Percentiles rank a stretch among this genome's conserved stretches.
phyloP scores from a whole-genome alignment of 35 echinoderm and acorn worm genomes.

The Apostichopus californicus region DNA sequence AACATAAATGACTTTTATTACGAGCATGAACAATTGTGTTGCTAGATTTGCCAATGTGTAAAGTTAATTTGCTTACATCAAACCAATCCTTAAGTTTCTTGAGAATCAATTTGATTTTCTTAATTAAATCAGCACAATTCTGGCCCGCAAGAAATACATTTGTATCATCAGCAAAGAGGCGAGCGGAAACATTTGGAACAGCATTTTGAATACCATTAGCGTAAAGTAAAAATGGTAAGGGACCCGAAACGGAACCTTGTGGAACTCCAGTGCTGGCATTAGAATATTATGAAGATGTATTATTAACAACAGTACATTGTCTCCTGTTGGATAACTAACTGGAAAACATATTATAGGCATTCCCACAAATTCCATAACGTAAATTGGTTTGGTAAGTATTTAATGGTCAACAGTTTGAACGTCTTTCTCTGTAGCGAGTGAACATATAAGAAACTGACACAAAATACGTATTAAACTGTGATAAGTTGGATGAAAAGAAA shows the following conservation, averaged over 20 bases:
- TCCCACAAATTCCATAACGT: background rate
- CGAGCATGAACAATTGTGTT: background rate
- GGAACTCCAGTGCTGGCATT: constrained; percentile 17
- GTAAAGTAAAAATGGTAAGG: constrained; percentile 6
- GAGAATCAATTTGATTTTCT: background rate
- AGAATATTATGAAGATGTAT: constrained; percentile 14
- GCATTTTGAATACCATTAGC: background rate
- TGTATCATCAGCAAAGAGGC: constrained; percentile 10
- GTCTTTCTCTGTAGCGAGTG: background rate
- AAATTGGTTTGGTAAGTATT: background rate
- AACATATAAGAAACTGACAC: too few relatives aligned
- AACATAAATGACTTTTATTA: background rate
- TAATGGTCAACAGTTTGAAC: background rate
- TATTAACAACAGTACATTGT: constrained; percentile 21
- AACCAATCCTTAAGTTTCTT: constrained; percentile 1
- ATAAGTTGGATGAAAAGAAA: too few relatives aligned
- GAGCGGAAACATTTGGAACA: constrained; percentile 12
- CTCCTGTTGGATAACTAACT: background rate
- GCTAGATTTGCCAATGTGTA: background rate
- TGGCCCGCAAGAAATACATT: background rate
- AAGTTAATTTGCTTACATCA: background rate
- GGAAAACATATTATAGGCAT: background rate
- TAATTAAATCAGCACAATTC: constrained; percentile 1
- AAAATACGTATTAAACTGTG: too few relatives aligned
- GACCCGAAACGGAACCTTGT: too few relatives aligned